phyloP scores from a whole-genome alignment of 35 echinoderm and acorn worm genomes.

The Diadema setosum region DNA sequence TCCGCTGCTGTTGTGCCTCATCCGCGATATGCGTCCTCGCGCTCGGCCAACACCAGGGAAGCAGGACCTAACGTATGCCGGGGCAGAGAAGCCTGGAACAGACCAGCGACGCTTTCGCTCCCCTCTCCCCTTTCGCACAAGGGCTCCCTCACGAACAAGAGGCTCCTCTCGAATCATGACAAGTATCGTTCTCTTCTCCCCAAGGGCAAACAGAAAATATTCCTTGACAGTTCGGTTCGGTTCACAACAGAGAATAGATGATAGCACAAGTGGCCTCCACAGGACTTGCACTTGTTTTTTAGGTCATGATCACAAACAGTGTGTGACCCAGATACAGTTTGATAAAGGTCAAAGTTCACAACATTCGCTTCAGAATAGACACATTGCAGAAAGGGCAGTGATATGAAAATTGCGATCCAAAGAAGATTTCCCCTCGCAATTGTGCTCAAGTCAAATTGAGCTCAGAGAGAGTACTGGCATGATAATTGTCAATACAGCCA shows the following conservation, averaged over 20 bases:
- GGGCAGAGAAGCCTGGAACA: background rate
- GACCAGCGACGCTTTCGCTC: conserved; percentile 1
- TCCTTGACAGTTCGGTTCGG: background rate
- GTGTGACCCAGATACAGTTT: background rate
- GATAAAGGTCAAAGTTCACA: no score
- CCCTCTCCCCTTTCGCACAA: background rate
- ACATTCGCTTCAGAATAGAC: no score
- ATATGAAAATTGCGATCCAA: no score
- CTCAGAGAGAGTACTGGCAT: no score
- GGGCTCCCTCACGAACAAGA: background rate
- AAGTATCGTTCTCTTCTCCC: no score
- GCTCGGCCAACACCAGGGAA: background rate
- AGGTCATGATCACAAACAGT: background rate
- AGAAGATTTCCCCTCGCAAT: no score
- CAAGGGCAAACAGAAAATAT: background rate
- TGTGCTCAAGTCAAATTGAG: no score
- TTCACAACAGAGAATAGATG: background rate
- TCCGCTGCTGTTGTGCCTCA: background rate
- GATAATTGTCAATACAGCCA: no score
- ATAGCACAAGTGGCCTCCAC: background rate
- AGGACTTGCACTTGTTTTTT: no score
- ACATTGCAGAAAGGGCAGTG: no score
- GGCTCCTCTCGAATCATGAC: background rate
- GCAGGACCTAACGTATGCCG: background rate
- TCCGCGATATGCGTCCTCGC: background rate